Base-by-base conservation (phyloP, 2,888 invertebrate genomes). In the Nycteola revayana region DNA sequence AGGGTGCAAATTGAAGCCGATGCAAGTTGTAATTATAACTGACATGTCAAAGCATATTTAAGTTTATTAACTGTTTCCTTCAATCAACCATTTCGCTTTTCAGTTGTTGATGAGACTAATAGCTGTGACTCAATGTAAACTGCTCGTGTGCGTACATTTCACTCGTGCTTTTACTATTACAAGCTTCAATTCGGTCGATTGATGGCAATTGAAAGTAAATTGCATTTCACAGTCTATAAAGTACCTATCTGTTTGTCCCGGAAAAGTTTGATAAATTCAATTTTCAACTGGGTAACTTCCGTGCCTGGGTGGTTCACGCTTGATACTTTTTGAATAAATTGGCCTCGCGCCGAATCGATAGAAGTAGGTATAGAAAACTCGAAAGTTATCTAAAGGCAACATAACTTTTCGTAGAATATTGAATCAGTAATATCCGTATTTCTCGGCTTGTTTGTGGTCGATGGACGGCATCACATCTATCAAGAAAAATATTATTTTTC, bases 211-310 rank as follows among this genome's bases (percentile, higher is more conserved):
- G 79, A 76, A 76, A 74, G 70, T 70, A 82, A 80, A 82, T 82
- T 80, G 78, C 74, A 81, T 83, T 84, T 82, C 79, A 82, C 84
- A 82, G 78, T 76, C 82, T 78, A 80, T 82, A 75, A 83, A 82
- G 75, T 78, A 57, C 46, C 56, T 55, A 77, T 76, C 80, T 83
- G 75, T 85, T 82, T 84, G 82, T 84, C 72, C 72, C 75, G 71
- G 73, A 72, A 80, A 85, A 84, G 73, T 85, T 84, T 83, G 74
- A 83, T 81, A 82, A 85, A 85, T 85, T 84, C 78, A 85, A 83
- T 85, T 85, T 83, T 82, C 75, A 75, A 75, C 66, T 68, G 74
- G 70, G 71, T 73, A 82, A 81, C 75, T 83, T 80, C 70, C 68
- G 73, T 76, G 76, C 77, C 84, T 76, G 79, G 72, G 65, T 57